A percentile compares a stretch with the other conserved stretches of the same genome.
Evolutionary conservation across 1,140 invertebrate genomes (phyloP).

Genomic region (Bombus breviceps): DNA sequence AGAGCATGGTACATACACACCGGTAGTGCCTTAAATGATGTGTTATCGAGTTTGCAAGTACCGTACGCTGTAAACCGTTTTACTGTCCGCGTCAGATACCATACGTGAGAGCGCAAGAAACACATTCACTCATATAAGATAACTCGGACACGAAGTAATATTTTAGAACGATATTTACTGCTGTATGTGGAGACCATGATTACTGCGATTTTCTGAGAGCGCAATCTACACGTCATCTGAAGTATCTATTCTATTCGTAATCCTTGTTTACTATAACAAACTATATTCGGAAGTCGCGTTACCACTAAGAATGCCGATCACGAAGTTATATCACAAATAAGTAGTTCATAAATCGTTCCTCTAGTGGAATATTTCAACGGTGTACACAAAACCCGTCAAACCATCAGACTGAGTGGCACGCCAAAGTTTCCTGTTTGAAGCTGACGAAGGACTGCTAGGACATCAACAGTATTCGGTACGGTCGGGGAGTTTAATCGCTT

Average conservation of each 20-base stretch:
- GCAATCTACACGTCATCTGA: neutral
- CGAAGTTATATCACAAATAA: neutral
- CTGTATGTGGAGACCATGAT: neutral
- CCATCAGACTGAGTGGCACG: neutral
- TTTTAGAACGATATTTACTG: conserved; percentile 6
- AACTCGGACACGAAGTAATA: neutral
- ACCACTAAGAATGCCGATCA: conserved; percentile 11
- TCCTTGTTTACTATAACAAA: neutral
- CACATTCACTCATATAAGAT: neutral
- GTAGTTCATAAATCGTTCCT: conserved; percentile 5
- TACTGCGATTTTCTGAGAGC: neutral
- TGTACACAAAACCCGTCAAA: neutral
- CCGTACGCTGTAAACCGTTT: conserved; percentile 64
- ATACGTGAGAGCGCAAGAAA: neutral
- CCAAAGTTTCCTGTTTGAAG: neutral
- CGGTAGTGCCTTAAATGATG: conserved; percentile 40
- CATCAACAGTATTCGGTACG: neutral
- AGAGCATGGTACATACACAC: conserved; percentile 52
- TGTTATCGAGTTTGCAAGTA: conserved; percentile 48
- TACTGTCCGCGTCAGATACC: conserved; percentile 45
- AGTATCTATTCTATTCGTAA: neutral
- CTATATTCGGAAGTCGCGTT: neutral
- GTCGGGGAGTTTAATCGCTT: neutral
- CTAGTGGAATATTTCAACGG: conserved; percentile 6
- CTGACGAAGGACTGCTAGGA: conserved; percentile 5